Evolutionary conservation across 2,797 vertebrate species (phyloP).

Genomic region (Cirrhinus mrigala): DNA sequence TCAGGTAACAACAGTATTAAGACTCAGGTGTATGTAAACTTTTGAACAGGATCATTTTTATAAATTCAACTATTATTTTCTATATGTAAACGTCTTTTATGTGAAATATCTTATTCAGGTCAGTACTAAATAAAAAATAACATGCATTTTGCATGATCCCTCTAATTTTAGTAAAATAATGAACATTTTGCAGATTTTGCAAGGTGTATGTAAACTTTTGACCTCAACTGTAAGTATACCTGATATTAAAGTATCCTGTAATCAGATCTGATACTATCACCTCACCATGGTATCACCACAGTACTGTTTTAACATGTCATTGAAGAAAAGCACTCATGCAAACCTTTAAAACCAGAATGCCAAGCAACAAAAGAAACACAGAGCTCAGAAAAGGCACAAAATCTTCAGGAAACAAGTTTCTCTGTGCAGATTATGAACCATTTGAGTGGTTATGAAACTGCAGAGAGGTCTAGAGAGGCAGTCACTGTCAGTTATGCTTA

Average conservation of each 20-base stretch:
- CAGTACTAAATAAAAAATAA: too few species aligned
- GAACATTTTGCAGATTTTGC: too few species aligned
- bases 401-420: neutral
- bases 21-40: too few species aligned
- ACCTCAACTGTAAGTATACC: too few species aligned
- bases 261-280: neutral
- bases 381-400: neutral
- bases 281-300: neutral
- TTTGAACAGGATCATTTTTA: too few species aligned
- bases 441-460: constrained; percentile 12
- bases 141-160: too few species aligned
- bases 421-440: neutral
- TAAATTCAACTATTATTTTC: too few species aligned
- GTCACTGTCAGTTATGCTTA: constrained; percentile 47
- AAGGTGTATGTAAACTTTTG: too few species aligned
- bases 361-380: neutral
- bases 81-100: too few species aligned
- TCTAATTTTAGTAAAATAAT: too few species aligned
- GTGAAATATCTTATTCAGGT: too few species aligned
- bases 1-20: too few species aligned
- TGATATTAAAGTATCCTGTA: neutral
- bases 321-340: neutral
- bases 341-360: neutral
- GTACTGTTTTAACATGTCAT: neutral
- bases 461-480: constrained; percentile 27